Evolutionary conservation across 2,888 invertebrate species (phyloP).

Genomic region (Apamea anceps): DNA sequence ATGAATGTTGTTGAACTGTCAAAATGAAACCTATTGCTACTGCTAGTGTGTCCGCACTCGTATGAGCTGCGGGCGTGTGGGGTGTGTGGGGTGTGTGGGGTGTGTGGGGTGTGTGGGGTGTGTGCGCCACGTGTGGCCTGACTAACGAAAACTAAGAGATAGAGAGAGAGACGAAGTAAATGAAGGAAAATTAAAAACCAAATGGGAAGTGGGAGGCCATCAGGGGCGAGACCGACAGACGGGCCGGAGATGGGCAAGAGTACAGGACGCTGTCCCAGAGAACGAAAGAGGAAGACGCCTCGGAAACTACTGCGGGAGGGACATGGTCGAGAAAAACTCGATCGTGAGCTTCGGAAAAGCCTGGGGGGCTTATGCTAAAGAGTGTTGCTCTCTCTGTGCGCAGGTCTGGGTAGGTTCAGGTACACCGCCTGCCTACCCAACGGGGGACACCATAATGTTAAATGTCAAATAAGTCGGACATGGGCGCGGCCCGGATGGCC

Average conservation of each 20-base stretch:
- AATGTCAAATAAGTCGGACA: background rate
- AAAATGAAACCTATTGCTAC: background rate
- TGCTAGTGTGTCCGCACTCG: background rate
- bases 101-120: no score
- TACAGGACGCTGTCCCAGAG: background rate
- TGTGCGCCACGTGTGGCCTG: background rate
- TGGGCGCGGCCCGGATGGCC: background rate
- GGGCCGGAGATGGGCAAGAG: background rate
- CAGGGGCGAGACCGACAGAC: background rate
- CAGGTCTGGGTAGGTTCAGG: background rate
- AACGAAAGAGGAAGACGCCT: background rate
- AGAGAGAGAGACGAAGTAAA: no score
- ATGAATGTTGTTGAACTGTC: background rate
- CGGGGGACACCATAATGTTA: background rate
- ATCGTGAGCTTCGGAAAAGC: no score
- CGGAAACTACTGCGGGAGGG: no score
- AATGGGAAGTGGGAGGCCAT: background rate
- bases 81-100: no score
- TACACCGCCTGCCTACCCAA: background rate
- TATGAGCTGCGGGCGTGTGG: background rate
- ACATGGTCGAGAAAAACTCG: no score
- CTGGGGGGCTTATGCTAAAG: no score
- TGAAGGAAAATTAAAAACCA: background rate
- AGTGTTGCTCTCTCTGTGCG: background rate
- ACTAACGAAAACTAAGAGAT: background rate